These are phyloP conservation scores for Plectropomus leopardus DNA, from an alignment of 2,113 vertebrate genomes.

Conservation along the genomic window DNA sequence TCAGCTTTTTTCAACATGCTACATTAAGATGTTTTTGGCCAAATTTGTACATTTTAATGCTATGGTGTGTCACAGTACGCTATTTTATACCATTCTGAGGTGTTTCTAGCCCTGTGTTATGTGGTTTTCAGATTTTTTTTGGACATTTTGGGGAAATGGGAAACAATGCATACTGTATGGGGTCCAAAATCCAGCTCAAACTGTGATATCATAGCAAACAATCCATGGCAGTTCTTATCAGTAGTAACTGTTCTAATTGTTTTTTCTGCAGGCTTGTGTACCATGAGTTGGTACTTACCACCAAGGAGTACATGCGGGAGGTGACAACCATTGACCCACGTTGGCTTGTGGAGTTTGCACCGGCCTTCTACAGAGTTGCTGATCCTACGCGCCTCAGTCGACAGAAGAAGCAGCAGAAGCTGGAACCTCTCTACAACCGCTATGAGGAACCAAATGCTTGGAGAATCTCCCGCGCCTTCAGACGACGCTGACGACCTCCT, in stretches of 20 bases:
- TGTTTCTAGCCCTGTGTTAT: no score
- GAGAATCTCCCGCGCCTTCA: conserved; percentile 96
- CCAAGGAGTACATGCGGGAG: conserved; percentile 99
- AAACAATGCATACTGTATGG: no score
- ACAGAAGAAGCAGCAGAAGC: conserved; percentile 96
- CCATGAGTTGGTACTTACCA: conserved; percentile 97
- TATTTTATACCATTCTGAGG: no score
- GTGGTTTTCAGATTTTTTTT: no score
- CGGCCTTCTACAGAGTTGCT: conserved; percentile 95
- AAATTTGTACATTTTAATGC: no score
- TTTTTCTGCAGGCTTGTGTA: conserved; percentile 92
- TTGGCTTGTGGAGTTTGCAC: conserved; percentile 97
- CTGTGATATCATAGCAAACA: no score
- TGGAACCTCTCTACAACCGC: conserved; percentile 97
- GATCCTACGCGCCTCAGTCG: conserved; percentile 98
- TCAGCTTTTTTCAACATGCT: no score
- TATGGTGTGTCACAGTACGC: no score
- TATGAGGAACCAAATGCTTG: conserved; percentile 99
- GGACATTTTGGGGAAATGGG: no score
- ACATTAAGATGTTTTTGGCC: no score
- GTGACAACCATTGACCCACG: conserved; percentile 98
- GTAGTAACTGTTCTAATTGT: neutral
- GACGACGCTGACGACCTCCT: conserved; percentile 88
- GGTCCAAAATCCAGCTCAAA: no score
- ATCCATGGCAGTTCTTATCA: no score